Evolutionary conservation across 1,140 invertebrate species (phyloP).

Genomic region (Proales similis): DNA sequence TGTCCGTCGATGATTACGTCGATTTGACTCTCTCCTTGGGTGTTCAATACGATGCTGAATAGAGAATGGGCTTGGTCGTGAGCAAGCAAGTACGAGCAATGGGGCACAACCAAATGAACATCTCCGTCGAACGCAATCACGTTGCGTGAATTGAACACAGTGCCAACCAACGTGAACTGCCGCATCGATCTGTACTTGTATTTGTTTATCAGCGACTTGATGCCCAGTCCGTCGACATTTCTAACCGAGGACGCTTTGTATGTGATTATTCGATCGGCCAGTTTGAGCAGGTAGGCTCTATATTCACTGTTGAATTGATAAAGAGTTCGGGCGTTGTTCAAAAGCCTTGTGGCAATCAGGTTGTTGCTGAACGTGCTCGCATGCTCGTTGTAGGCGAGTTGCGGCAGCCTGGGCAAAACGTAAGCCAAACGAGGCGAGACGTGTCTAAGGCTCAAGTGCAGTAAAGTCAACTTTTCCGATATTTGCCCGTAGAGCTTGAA

Average conservation of each 20-base stretch:
- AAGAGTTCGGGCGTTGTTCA: conserved; percentile 4
- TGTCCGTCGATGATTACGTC: conserved; percentile 15
- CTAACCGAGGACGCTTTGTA: conserved; percentile 1
- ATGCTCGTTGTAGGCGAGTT: conserved; percentile 6
- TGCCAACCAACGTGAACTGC: conserved; percentile 6
- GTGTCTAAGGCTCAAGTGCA: conserved; percentile 7
- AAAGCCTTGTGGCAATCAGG: not conserved
- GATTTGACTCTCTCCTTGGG: not conserved
- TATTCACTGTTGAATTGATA: conserved; percentile 36
- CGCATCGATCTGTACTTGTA: conserved; percentile 6
- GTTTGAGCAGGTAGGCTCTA: not conserved
- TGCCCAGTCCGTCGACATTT: not conserved
- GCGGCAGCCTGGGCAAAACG: not conserved
- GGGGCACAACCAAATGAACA: not conserved
- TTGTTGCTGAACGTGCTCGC: conserved; percentile 9
- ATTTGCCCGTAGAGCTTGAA: not conserved
- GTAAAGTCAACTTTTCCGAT: not conserved
- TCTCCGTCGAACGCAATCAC: conserved; percentile 16
- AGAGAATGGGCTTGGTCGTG: conserved; percentile 20
- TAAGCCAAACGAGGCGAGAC: not conserved
- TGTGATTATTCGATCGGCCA: conserved; percentile 6
- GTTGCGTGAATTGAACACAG: conserved; percentile 25
- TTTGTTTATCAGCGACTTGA: conserved; percentile 19
- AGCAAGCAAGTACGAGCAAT: conserved; percentile 13
- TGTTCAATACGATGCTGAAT: conserved; percentile 27